Base-by-base conservation (phyloP, 2,113 vertebrate species). In the Tragelaphus imberbis region DNA sequence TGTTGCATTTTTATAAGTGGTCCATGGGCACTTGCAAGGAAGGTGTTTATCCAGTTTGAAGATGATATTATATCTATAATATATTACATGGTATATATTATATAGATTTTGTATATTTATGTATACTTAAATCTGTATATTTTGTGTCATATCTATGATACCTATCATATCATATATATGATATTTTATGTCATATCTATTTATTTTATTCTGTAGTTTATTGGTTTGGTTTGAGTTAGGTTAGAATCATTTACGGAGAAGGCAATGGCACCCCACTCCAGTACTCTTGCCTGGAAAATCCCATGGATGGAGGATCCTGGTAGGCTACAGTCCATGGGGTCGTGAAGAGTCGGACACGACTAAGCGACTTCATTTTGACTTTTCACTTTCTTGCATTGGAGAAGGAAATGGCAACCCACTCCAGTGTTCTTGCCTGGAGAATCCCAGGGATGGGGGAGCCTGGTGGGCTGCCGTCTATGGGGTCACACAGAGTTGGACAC, bases 1-100 rank as follows among this genome's bases (percentile, higher is more conserved):
- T 91, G 27, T 89, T 93, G 63, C 25, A 17, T 88, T 97, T 91
- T 96, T 75, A 15, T 82, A 91, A 82, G 49, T 96, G n/a, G 11
- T 86, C 17, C 56, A 75, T 15, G 16, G 63, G 12, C 3, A 96
- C 28, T 81, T 92, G 65, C 30, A 97, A 93, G 14, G 33, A 88
- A 85, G 47, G 36, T 75, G 21, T 68, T 36, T 53, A 23, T 77
- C 36, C 75, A 92, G 5, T 80, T 90, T 88, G 92, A 91, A 81
- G 65, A 96, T 90, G 4, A 53, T 79, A 81, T 85, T 81, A 25
- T 90, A 23, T 92, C 23, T 58, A 53, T 75, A 61, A 58, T 36
- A 68, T 68, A 68, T 59, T 47, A 25, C 36, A 56, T 90, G 40
- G 7, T 61, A 81, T 86, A 14, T 51, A 36, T 85, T 8, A 55